Evolutionary conservation across 2,113 vertebrate species (phyloP).

Genomic region (Larimichthys polyactis): DNA sequence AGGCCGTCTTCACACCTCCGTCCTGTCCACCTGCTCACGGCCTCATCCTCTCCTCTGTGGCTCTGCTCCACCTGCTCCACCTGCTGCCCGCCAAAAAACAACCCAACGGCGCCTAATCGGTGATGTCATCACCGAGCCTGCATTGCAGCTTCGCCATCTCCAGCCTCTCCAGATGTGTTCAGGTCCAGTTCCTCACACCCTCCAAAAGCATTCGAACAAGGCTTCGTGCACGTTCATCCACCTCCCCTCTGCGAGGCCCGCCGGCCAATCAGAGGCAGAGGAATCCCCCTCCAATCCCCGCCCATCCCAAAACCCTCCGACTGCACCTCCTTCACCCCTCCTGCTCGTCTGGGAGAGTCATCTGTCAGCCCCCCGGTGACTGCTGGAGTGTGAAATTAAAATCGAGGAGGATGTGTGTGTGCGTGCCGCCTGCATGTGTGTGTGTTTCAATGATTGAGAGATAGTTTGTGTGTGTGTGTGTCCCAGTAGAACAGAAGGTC

Average conservation of each 20-base stretch:
- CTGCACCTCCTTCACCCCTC: conserved; percentile 61
- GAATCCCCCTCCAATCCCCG: conserved; percentile 47
- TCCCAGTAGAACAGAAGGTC: conserved; percentile 65
- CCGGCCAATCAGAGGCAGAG: conserved; percentile 72
- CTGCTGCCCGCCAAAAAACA: background rate
- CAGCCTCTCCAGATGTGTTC: conserved; percentile 57
- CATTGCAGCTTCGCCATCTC: conserved; percentile 2
- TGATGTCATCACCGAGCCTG: conserved; percentile 73
- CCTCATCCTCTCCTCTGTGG: conserved; percentile 18
- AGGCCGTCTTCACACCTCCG: conserved; percentile 21
- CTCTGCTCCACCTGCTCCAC: conserved; percentile 57
- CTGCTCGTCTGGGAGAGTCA: conserved; percentile 81
- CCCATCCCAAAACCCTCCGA: conserved; percentile 44
- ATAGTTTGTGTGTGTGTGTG: conserved; percentile 48
- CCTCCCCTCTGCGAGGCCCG: background rate
- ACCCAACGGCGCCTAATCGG: conserved; percentile 9
- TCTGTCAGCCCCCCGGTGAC: conserved; percentile 86
- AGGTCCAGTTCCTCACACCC: conserved; percentile 34
- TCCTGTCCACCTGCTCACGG: conserved; percentile 56
- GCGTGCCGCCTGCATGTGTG: background rate
- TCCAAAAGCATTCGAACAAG: conserved; percentile 59
- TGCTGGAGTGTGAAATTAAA: conserved; percentile 92
- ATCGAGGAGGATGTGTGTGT: conserved; percentile 72
- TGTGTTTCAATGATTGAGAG: conserved; percentile 36
- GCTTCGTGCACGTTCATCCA: conserved; percentile 22